Evolutionary conservation across 2,888 invertebrate genomes (phyloP).

Genomic region (Heliconius aoede): DNA sequence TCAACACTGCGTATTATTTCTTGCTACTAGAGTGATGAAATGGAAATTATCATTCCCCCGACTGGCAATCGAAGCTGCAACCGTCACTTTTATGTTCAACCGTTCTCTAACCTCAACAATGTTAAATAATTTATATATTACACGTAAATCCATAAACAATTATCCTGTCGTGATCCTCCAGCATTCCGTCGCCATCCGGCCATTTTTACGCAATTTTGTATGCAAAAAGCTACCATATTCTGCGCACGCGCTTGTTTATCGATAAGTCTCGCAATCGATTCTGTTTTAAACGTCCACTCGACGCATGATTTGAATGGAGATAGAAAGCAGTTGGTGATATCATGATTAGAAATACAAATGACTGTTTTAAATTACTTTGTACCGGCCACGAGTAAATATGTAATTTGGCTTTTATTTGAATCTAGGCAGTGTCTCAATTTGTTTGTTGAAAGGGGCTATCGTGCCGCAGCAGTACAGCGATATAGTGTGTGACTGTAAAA

Average conservation of each 20-base stretch:
- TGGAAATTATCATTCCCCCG: too few species aligned
- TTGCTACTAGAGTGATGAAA: too few species aligned
- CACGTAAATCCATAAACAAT: constrained; percentile 10
- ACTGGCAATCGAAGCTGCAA: too few species aligned
- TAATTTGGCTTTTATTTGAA: not conserved
- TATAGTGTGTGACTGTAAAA: too few species aligned
- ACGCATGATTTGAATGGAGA: constrained; percentile 43
- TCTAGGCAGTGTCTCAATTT: not conserved
- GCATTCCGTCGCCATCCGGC: constrained; percentile 42
- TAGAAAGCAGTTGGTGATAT: constrained; percentile 27
- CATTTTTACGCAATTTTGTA: constrained; percentile 38
- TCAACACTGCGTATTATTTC: too few species aligned
- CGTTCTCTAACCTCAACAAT: not conserved
- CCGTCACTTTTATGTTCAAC: too few species aligned
- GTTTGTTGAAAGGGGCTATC: not conserved
- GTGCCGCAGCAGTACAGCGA: not conserved
- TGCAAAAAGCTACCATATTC: constrained; percentile 46
- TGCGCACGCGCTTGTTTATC: constrained; percentile 50
- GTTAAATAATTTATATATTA: not conserved
- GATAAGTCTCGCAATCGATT: constrained; percentile 57
- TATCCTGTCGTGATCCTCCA: constrained; percentile 28
- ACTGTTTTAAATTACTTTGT: not conserved
- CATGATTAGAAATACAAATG: constrained; percentile 37
- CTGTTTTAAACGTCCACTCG: constrained; percentile 53
- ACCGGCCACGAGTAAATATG: not conserved